Evolutionary conservation across 2,797 vertebrate genomes (phyloP).

Genomic region (Sebastes elongatus): DNA sequence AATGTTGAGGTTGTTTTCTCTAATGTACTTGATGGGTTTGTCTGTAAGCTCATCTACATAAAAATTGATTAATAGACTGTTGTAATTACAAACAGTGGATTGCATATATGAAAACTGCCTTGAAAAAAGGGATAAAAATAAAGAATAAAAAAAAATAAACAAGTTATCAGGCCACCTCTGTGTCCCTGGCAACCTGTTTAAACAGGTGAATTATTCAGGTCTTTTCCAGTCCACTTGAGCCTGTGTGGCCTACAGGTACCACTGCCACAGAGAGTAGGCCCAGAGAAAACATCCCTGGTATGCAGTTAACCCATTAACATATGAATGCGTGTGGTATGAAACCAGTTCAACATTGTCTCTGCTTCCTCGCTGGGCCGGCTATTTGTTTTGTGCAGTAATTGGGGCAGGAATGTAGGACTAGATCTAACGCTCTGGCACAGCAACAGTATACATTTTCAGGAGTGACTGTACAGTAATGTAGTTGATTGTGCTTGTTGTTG

Average conservation of each 20-base stretch:
- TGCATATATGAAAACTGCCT: no score
- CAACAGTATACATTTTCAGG: slow-evolving; percentile 30
- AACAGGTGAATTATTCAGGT: slow-evolving; percentile 58
- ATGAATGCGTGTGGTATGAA: slow-evolving; percentile 65
- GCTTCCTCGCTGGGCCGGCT: slow-evolving; percentile 32
- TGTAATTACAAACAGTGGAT: no score
- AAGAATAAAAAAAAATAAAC: no score
- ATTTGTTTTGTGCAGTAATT: slow-evolving; percentile 77
- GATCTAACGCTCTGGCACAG: slow-evolving; percentile 36
- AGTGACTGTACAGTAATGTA: slow-evolving; percentile 3
- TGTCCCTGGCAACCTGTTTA: slow-evolving; percentile 1
- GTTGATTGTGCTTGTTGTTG: slow-evolving; percentile 33
- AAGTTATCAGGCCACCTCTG: not conserved
- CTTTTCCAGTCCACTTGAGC: slow-evolving; percentile 24
- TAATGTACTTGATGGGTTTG: no score
- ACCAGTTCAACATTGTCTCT: slow-evolving; percentile 61
- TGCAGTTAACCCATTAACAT: slow-evolving; percentile 64
- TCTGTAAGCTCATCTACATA: no score
- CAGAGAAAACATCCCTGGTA: slow-evolving; percentile 38
- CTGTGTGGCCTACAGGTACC: slow-evolving; percentile 33
- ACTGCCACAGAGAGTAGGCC: not conserved
- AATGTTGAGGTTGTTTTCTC: no score
- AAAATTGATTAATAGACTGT: no score
- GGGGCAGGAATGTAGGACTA: slow-evolving; percentile 76
- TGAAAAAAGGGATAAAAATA: no score